Base-by-base conservation (phyloP, 2,113 vertebrate species). In the Dascyllus trimaculatus region DNA sequence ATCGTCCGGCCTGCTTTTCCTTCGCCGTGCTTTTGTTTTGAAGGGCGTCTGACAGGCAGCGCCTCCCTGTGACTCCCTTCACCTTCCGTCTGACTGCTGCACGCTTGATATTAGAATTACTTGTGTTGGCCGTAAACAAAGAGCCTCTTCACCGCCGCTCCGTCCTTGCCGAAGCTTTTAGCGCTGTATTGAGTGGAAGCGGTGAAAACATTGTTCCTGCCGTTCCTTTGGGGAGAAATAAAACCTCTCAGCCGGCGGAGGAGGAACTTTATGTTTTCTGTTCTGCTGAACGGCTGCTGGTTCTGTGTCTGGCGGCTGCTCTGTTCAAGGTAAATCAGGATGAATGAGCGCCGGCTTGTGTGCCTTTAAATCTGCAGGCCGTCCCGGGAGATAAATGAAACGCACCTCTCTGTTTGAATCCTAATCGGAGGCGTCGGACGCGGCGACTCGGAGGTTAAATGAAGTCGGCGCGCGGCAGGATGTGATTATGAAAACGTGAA, bases 151-250 rank as follows among this genome's bases (percentile, higher is more conserved):
- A 11, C 17, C 61, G 14, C 25, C 2, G 52, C 15, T 66, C 71
- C 60, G 40, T 72, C 76, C 48, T 78, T 49, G 58, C 63, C 56
- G 29, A 77, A 68, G 78, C 71, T 74, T 84, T 81, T 81, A 73
- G 57, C 45, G 58, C 62, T 76, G 49, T 80, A 75, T 84, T 80
- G 67, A 79, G 63, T 59, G 77, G 53, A 78, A 85, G 81, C 73
- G 14, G 11, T 70, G 29, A 72, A 84, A 78, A 78, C 32, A 35
- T 60, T 67, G 54, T 79, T 79, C 59, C 29, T 69, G 24, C 40
- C 54, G 38, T 48, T 79, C 64, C 62, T 71, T 75, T 17, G 25
- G 53, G 78, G 65, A 58, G 70, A 61, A 65, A 75, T 69, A 76
- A 81, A 86, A 71, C 17, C 40, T 21, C 52, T 69, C 71, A 63